Percentiles rank a stretch among this genome's conserved stretches.
These are phyloP conservation scores for Watersipora subatra DNA, from an alignment of 1,140 invertebrate genomes.

Conservation along the genomic window DNA sequence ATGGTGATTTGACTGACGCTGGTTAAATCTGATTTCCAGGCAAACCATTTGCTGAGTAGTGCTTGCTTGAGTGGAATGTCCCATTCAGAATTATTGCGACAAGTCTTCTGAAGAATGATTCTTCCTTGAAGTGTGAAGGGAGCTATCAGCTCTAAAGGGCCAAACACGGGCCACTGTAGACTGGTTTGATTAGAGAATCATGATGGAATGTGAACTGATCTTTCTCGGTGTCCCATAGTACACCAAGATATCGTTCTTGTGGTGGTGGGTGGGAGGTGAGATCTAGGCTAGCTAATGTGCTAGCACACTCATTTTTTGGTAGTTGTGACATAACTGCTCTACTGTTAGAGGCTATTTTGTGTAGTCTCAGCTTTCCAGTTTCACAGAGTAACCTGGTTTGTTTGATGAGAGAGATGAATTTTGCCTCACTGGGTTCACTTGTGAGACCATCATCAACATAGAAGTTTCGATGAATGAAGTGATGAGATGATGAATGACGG, in stretches of 20 bases:
- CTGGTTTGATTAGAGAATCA: neutral
- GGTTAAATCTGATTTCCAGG: neutral
- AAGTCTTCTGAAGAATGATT: slow-evolving; percentile 8
- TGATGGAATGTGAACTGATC: neutral
- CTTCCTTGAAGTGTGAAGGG: neutral
- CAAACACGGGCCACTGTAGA: slow-evolving; percentile 1
- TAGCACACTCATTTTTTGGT: slow-evolving; percentile 5
- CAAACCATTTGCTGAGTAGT: no score
- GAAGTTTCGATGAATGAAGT: neutral
- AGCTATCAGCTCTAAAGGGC: neutral
- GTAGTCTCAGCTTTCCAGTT: slow-evolving; percentile 13
- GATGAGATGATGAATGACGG: neutral
- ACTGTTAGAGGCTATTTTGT: slow-evolving; percentile 16
- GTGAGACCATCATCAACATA: neutral
- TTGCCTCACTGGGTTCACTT: no score
- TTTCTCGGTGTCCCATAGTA: slow-evolving; percentile 3
- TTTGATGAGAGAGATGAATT: neutral
- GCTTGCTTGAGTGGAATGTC: slow-evolving; percentile 8
- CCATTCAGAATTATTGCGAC: slow-evolving; percentile 10
- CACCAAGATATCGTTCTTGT: slow-evolving; percentile 6
- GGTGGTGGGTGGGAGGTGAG: slow-evolving; percentile 1
- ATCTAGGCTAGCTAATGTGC: slow-evolving; percentile 1
- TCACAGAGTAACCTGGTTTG: slow-evolving; percentile 8
- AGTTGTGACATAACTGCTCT: slow-evolving; percentile 13
- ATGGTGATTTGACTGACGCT: neutral